These are phyloP conservation scores for Acleris holmiana DNA, from an alignment of 2,888 invertebrate genomes.

Conservation along the genomic window DNA sequence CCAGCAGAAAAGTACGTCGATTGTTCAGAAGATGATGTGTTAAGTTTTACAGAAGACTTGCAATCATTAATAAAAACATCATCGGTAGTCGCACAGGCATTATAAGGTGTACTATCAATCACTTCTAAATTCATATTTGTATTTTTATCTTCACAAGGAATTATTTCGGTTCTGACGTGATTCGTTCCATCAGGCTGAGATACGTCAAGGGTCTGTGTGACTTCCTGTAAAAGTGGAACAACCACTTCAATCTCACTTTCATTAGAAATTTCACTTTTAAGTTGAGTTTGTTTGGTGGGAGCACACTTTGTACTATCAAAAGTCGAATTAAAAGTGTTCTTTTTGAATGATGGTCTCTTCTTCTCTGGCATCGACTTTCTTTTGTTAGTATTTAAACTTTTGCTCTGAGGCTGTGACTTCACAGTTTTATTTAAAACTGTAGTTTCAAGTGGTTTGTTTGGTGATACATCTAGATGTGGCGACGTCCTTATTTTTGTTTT, in stretches of 20 bases:
- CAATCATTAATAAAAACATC: slow-evolving; percentile 5
- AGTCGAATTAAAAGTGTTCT: slow-evolving; percentile 56
- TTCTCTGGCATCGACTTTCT: slow-evolving; percentile 59
- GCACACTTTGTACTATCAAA: slow-evolving; percentile 40
- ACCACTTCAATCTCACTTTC: not conserved
- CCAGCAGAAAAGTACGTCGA: slow-evolving; percentile 58
- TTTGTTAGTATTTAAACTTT: slow-evolving; percentile 49
- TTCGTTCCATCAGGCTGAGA: not conserved
- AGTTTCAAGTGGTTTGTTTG: slow-evolving; percentile 39
- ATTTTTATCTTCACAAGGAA: not conserved
- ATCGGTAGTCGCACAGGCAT: not conserved
- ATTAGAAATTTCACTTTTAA: not conserved
- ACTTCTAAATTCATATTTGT: not conserved
- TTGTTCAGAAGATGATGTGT: slow-evolving; percentile 59
- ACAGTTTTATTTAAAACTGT: slow-evolving; percentile 38
- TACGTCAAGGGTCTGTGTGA: not conserved
- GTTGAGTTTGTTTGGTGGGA: slow-evolving; percentile 23
- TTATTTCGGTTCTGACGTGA: not conserved
- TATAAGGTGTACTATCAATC: not conserved
- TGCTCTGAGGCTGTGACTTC: slow-evolving; percentile 41
- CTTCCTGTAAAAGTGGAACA: not conserved
- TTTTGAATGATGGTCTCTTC: slow-evolving; percentile 48
- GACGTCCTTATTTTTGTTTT: slow-evolving; percentile 68
- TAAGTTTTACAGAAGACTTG: slow-evolving; percentile 38
- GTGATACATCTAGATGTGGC: slow-evolving; percentile 53